A percentile compares a stretch with the other conserved stretches of the same genome.
Conservation (phyloP, 2,797 vertebrate species). For the Argyrosomus regius region DNA sequence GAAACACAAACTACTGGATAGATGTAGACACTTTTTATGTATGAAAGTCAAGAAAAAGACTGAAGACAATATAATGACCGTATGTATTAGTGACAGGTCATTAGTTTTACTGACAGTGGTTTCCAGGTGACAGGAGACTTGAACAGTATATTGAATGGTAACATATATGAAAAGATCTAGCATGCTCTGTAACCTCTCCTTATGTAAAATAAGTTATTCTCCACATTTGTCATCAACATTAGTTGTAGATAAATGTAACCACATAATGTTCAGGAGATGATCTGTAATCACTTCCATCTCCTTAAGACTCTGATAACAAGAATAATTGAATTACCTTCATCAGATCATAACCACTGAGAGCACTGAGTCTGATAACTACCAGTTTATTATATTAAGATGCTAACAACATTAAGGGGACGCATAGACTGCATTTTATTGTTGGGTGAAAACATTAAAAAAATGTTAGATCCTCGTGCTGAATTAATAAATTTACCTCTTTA, state of each 20-base stretch:
- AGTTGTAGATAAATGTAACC: constrained; percentile 11
- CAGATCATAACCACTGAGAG: constrained; percentile 8
- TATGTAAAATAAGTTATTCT: neutral
- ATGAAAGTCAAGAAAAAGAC: constrained; percentile 16
- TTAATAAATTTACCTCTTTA: neutral
- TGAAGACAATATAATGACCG: neutral
- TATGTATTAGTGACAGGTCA: neutral
- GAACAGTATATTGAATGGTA: neutral
- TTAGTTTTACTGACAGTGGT: neutral
- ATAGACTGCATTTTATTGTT: neutral
- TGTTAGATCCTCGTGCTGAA: neutral
- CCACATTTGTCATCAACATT: neutral
- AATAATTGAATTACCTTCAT: constrained; percentile 24
- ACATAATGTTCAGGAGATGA: neutral
- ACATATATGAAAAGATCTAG: neutral
- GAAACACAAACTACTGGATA: constrained; percentile 19
- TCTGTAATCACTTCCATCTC: neutral
- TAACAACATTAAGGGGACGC: neutral
- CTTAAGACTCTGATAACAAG: neutral
- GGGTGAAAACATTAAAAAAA: neutral
- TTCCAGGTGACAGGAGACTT: neutral
- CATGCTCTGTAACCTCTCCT: neutral
- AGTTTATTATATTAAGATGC: constrained; percentile 10
- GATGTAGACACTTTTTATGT: neutral
- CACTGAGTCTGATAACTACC: neutral